Conservation (phyloP, 2,888 invertebrate genomes). For the Chouioia cunea region DNA sequence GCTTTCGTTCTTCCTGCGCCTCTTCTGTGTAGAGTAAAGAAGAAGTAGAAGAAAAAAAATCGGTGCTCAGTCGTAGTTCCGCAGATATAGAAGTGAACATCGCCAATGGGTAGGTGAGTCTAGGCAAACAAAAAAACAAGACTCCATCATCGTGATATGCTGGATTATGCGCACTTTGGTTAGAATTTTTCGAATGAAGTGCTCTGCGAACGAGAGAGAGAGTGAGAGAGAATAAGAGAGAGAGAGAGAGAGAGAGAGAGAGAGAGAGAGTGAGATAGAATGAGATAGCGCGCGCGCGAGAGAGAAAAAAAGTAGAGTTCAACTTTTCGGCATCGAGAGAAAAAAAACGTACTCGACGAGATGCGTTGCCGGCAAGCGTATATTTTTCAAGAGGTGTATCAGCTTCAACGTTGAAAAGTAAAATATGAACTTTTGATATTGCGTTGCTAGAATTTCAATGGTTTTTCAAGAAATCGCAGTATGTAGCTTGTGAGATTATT, state of each 20-base stretch:
- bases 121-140: background rate
- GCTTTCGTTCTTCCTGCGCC: background rate
- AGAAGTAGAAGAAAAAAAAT: background rate
- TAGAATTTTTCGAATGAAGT: constrained; percentile 10
- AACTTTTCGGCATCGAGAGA: no score
- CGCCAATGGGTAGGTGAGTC: constrained; percentile 2
- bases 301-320: background rate
- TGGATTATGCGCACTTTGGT: background rate
- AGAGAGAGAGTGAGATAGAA: constrained; percentile 20
- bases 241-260: constrained; percentile 2
- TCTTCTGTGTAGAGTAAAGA: background rate
- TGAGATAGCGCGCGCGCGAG: background rate
- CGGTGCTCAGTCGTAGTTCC: background rate
- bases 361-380: no score
- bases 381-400: no score
- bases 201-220: background rate
- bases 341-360: no score
- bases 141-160: constrained; percentile 25
- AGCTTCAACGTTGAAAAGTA: no score
- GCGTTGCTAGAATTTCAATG: no score
- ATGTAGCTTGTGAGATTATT: no score
- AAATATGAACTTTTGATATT: no score
- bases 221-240: background rate
- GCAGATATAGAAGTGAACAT: constrained; percentile 1
- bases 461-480: no score